Percentiles rank a stretch among this genome's conserved stretches.
Conservation (phyloP, 2,888 invertebrate genomes). For the Cacoxenus indagator region DNA sequence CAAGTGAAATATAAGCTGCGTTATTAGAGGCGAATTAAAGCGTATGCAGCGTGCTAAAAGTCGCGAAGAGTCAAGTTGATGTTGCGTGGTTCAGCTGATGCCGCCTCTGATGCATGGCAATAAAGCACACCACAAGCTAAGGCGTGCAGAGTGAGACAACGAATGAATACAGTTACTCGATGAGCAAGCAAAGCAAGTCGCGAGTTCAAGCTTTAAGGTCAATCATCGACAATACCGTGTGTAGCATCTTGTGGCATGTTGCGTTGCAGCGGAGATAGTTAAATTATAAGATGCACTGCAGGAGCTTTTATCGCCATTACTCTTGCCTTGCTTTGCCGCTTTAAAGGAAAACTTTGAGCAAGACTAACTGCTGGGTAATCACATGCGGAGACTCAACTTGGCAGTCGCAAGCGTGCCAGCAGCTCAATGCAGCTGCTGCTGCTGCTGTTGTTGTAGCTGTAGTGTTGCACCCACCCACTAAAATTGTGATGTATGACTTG, state of each 20-base stretch:
- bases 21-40: conserved; percentile 55
- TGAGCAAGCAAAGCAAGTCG: conserved; percentile 4
- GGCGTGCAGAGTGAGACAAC: background rate
- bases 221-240: conserved; percentile 34
- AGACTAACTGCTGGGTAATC: conserved; percentile 62
- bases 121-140: conserved; percentile 21
- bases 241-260: background rate
- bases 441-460: conserved; percentile 26
- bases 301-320: background rate
- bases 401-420: conserved; percentile 6
- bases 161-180: conserved; percentile 4
- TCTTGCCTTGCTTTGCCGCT: background rate
- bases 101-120: conserved; percentile 18
- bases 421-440: background rate
- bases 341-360: conserved; percentile 19
- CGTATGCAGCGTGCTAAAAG: conserved; percentile 12
- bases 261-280: conserved; percentile 46
- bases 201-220: conserved; percentile 53
- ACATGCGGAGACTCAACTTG: conserved; percentile 44
- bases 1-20: conserved; percentile 52
- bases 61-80: background rate
- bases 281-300: conserved; percentile 45
- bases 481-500: conserved; percentile 48
- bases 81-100: conserved; percentile 6
- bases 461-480: too few relatives aligned